Evolutionary conservation across 2,113 vertebrate genomes (phyloP).

Genomic region (Odobenus rosmarus): DNA sequence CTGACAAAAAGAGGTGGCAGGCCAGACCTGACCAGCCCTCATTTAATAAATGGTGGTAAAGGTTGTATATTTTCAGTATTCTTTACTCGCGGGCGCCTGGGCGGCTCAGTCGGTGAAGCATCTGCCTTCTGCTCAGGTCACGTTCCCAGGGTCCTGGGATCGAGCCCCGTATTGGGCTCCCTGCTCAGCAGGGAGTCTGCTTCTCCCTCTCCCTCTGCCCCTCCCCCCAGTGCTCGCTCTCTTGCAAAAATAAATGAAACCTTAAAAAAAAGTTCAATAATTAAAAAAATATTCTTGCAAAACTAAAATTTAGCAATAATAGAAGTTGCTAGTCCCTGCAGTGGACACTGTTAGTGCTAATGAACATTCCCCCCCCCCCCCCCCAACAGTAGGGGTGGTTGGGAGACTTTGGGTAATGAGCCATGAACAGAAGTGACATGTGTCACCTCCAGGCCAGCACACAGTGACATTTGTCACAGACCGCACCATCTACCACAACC

Average conservation of each 20-base stretch:
- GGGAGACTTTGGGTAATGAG: not conserved
- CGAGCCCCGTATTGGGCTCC: accelerated
- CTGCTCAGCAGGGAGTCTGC: not conserved
- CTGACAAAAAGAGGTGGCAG: not conserved
- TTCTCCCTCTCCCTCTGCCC: not conserved
- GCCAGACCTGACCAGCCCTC: not conserved
- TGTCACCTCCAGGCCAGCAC: not conserved
- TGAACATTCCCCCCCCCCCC: not conserved
- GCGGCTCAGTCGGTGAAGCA: not conserved
- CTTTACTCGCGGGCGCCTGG: not conserved
- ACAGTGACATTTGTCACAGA: not conserved
- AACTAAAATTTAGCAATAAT: not conserved
- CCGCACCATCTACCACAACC: accelerated
- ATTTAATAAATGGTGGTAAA: not conserved
- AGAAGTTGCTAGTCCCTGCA: not conserved
- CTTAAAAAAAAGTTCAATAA: not conserved
- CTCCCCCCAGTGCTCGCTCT: not conserved
- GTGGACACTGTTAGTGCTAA: not conserved
- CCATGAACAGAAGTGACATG: not conserved
- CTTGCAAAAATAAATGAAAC: not conserved
- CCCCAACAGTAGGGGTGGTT: not conserved
- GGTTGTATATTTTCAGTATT: not conserved
- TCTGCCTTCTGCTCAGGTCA: not conserved
- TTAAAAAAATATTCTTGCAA: not conserved
- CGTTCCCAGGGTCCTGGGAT: not conserved